These are phyloP conservation scores for Pristionchus mayeri DNA, from an alignment of 2,888 invertebrate species.

Conservation along the genomic window DNA sequence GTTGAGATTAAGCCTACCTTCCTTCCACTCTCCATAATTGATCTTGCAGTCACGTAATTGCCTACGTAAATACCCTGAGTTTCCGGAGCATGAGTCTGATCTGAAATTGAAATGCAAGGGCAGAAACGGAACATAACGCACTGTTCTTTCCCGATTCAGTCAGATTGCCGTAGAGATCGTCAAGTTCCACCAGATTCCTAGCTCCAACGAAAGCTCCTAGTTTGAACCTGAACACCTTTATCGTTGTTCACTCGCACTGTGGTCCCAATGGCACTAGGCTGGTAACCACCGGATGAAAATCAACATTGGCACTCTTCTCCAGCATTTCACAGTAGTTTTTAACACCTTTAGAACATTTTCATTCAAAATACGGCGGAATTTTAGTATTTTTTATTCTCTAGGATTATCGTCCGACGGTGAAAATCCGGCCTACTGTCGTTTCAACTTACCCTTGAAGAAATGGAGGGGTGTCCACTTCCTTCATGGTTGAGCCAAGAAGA, in stretches of 20 bases:
- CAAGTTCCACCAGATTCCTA: slow-evolving; percentile 14
- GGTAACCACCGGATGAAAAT: no score
- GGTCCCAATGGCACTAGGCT: no score
- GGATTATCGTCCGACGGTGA: no score
- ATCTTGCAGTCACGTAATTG: not conserved
- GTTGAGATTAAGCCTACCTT: no score
- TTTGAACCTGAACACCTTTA: not conserved
- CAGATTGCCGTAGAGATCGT: slow-evolving; percentile 20
- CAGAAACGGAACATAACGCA: not conserved
- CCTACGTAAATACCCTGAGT: not conserved
- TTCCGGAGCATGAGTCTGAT: slow-evolving; percentile 11
- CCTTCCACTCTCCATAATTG: not conserved
- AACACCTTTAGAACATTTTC: not conserved
- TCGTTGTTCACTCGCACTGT: no score
- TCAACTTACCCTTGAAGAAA: no score
- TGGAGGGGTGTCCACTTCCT: not conserved
- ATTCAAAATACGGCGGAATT: no score
- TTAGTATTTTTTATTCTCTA: no score
- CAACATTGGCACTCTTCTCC: no score
- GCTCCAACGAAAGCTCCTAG: not conserved
- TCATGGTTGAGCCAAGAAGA: not conserved
- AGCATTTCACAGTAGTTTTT: no score
- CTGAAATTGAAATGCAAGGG: not conserved
- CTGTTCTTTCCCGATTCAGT: not conserved
- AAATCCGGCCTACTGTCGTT: no score